Base-by-base conservation (phyloP, 2,797 vertebrate genomes). In the Alouatta caraya region DNA sequence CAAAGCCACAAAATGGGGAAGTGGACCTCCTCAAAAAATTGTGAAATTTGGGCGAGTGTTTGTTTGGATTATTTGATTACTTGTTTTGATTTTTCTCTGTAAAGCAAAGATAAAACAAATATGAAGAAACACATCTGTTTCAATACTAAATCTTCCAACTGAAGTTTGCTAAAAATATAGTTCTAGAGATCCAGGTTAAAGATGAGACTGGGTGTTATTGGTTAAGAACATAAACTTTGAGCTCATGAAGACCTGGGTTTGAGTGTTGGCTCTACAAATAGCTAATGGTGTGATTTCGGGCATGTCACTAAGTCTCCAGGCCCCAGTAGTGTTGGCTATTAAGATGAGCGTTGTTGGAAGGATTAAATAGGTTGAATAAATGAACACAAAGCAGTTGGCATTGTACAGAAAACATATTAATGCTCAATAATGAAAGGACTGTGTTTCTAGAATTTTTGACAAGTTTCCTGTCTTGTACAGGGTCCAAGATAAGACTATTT, bases 81-180 rank as follows among this genome's bases (percentile, higher is more conserved):
- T 57, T 48, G 91, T 75, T 92, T 94, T 97, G 80, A 70, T 86
- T 85, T 94, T 78, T 83, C 67, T 90, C n/a, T 75, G 55, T 33
- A 61, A 95, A 94, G 26, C 46, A 84, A 88, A 90, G 42, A 48
- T 76, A 90, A 97, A 94, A 88, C 52, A 92, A 79, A 84, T 33
- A 90, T 26, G 37, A 80, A 73, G 59, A 91, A 95, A 73, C 8
- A 88, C 48, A 5, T 64, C 30, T 90, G 57, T 80, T 33, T 75
- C 44, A 94, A 26, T 44, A 89, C n/a, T 61, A 78, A 59, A 93
- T 85, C 28, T 50, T 28, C 8, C 17, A 57, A 70, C 14, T 80
- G 88, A 52, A 46, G 83, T 55, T 78, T 93, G 12, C 21, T 61
- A 50, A 59, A 80, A 70, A 72, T 64, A 59, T 1, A 61, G 39